Evolutionary conservation across 2,888 invertebrate genomes (phyloP).

Genomic region (Disparrhopalites patrizii): DNA sequence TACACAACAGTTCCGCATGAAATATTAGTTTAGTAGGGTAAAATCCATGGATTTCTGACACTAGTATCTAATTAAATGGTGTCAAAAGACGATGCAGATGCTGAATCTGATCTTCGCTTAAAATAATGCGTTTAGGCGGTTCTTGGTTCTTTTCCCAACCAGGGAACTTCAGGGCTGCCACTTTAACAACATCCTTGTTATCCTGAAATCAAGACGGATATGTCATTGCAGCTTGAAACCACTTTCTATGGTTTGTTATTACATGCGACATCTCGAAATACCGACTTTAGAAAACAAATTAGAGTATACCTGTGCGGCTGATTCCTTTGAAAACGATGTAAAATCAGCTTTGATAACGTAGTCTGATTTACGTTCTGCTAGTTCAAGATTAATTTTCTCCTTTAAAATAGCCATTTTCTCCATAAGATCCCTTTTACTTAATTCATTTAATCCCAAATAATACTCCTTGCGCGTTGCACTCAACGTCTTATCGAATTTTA

Average conservation of each 20-base stretch:
- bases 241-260: background rate
- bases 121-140: constrained; percentile 35
- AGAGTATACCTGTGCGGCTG: background rate
- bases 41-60: too few species aligned
- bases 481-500: constrained; percentile 32
- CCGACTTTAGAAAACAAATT: background rate
- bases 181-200: constrained; percentile 34
- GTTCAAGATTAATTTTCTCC: constrained; percentile 35
- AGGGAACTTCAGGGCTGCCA: constrained; percentile 45
- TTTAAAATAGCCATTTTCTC: constrained; percentile 45
- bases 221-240: too few species aligned
- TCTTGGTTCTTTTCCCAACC: constrained; percentile 43
- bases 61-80: constrained; percentile 30
- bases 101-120: constrained; percentile 37
- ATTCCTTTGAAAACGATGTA: constrained; percentile 36
- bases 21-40: too few species aligned
- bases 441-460: constrained; percentile 37
- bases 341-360: constrained; percentile 43
- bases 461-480: constrained; percentile 42
- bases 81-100: constrained; percentile 41
- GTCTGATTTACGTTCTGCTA: constrained; percentile 35
- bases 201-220: too few species aligned
- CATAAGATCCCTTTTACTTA: constrained; percentile 35
- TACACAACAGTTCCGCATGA: too few species aligned
- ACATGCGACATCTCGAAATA: background rate